phyloP scores from a whole-genome alignment of 2,888 invertebrate species.

The Operophtera brumata region DNA sequence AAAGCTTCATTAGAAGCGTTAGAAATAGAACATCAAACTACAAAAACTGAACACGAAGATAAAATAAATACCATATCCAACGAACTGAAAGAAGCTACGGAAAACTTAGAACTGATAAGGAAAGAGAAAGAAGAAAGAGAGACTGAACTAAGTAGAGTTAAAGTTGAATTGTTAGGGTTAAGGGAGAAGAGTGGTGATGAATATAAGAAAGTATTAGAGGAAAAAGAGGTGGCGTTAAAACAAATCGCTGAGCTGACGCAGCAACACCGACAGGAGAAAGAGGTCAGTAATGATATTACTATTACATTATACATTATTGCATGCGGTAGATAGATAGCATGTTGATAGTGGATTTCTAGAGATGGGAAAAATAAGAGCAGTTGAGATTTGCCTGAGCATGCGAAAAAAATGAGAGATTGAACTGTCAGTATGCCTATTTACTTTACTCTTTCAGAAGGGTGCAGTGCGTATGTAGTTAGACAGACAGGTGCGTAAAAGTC shows the following conservation, averaged over 20 bases:
- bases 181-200: slow-evolving; percentile 66
- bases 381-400: neutral
- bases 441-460: neutral
- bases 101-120: slow-evolving; percentile 55
- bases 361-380: neutral
- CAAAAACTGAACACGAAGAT: slow-evolving; percentile 64
- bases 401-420: neutral
- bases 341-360: neutral
- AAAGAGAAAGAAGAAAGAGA: slow-evolving; percentile 63
- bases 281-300: slow-evolving; percentile 53
- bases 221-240: slow-evolving; percentile 62
- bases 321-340: neutral
- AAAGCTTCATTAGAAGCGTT: slow-evolving; percentile 66
- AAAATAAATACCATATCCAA: slow-evolving; percentile 56
- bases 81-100: slow-evolving; percentile 66
- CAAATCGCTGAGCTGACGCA: slow-evolving; percentile 58
- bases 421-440: neutral
- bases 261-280: slow-evolving; percentile 63
- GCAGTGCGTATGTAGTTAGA: no score
- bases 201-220: slow-evolving; percentile 61
- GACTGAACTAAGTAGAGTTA: slow-evolving; percentile 58
- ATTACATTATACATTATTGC: neutral
- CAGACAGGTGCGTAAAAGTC: no score
- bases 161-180: slow-evolving; percentile 59
- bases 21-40: slow-evolving; percentile 71